Evolutionary conservation across 2,888 invertebrate genomes (phyloP).

Genomic region (Steromphala cineraria): DNA sequence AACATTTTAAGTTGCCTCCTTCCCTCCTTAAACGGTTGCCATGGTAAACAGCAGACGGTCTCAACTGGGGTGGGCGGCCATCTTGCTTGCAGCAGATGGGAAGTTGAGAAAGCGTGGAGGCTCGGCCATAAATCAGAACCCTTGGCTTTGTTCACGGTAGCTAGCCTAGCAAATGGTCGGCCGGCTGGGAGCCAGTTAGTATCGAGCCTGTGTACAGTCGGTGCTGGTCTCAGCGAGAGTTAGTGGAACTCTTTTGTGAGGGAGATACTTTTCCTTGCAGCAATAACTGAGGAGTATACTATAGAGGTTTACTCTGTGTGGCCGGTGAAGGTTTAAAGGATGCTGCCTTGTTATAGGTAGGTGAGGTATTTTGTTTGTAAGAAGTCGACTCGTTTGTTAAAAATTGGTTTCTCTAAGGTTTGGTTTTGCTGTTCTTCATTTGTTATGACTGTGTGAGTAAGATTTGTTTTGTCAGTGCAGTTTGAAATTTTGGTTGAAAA

Average conservation of each 20-base stretch:
- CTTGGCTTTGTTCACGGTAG: slow-evolving; percentile 13
- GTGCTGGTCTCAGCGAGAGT: background rate
- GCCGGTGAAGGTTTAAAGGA: too few species aligned
- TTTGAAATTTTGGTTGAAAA: too few species aligned
- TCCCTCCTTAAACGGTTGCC: slow-evolving; percentile 5
- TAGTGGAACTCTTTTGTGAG: background rate
- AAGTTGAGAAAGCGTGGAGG: background rate
- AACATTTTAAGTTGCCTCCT: slow-evolving; percentile 11
- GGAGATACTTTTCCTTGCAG: background rate
- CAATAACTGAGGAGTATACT: background rate
- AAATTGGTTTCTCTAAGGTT: too few species aligned
- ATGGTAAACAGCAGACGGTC: slow-evolving; percentile 12
- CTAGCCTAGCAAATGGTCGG: background rate
- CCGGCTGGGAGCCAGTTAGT: too few species aligned
- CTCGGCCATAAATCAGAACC: slow-evolving; percentile 7
- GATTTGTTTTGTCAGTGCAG: too few species aligned
- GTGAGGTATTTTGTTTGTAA: too few species aligned
- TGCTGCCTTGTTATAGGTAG: too few species aligned
- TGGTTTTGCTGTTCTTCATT: too few species aligned
- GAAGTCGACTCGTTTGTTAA: too few species aligned
- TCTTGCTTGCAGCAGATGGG: slow-evolving; percentile 9
- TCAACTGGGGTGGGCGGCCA: slow-evolving; percentile 15
- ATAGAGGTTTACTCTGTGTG: too few species aligned
- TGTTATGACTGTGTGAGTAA: too few species aligned
- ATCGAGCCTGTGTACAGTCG: background rate